Base-by-base conservation (phyloP, 64 coral and sea anemone species). In the Orbicella faveolata region DNA sequence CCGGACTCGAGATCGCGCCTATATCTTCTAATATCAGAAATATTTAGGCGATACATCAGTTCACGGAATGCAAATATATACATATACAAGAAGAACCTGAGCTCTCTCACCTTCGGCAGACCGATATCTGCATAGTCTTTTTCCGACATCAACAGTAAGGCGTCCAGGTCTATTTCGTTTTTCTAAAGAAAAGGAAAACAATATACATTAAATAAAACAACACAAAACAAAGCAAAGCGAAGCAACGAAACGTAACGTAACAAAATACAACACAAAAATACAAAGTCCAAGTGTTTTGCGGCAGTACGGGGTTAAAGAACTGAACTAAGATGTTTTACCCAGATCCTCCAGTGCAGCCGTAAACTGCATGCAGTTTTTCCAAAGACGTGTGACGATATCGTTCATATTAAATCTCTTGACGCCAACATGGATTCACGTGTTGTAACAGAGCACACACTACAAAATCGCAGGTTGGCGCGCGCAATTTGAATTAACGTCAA, bases 81-180 rank as follows among this genome's bases (percentile, higher is more conserved):
- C 30, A 30, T 30, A 30, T 30, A 30, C 30, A 30, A 3, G 4
- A 48, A 5, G 44, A 48, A 48, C 2, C 44, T 6, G 7, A n/a
- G 21, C 11, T 73, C 20, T 44, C 65, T 85, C 64, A 99, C 97
- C 89, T 99, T 90, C 15, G 97, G 97, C 86, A 99, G 76, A 64
- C 97, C 97, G 34, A 99, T 99, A 78, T 99, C 97, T 34, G 97
- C 91, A 53, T 99, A 99, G 63, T 99, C 97, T 75, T 95, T 99
- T 91, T 99, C 97, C 21, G 90, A 96, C 97, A 99, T 99, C 86
- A 99, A 82, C 89, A 99, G 77, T 75, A 99, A 79, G 15, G 97
- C 97, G 76, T 99, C 97, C n/a, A 99, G 90, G 57, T 99, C 97
- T 66, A 99, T 99, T 89, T 99, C 97, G 81, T 99, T 99, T 94